Evolutionary conservation across 2,888 invertebrate genomes (phyloP), one percentile per base, ranked within the genome.

Genomic region (Eudemis profundana): DNA sequence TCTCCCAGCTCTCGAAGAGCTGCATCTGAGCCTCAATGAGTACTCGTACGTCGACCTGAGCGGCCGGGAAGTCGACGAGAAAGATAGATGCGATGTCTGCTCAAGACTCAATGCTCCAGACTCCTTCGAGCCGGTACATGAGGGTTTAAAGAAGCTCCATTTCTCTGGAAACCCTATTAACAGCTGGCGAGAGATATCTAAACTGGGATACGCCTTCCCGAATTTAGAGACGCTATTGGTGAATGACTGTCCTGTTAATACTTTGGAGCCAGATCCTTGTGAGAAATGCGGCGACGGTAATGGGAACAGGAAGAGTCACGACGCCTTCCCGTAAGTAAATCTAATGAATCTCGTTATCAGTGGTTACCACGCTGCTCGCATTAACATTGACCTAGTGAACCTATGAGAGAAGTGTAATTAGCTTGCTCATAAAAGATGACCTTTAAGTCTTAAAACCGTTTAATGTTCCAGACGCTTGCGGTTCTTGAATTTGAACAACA

Each of bases 21-120:
- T 99, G 70, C 98, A 98, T 88, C 90, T 98, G 76, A 98, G 98
- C 80, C 93, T 98, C 68, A 99, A 98, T 86, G 96, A 97, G 82
- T 98, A 97, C 85, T 94, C 94, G 23, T 94, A 95, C 72, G 96
- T 97, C 40, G 94, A 96, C 64, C 90, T 97, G 47, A 94, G 94
- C 64, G 90, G 87, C 5, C 76, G 85, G 63, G 84, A 89, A 44
- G 77, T 84, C 1, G 81, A 84, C 67, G 86, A 87, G 50, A 87
- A 86, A 57, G 84, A 87, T 61, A 81, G 81, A 49, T 90, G 91
- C 70, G 90, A 90, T 64, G 82, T 82, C 38, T 91, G 92, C 73
- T 86, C 89, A 36, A 81, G 92, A 53, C 82, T 90, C 3, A 87
- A 83, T 60, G 78, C 83, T 10, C 68, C 63, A 15, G 89, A 91